A percentile compares a stretch with the other conserved stretches of the same genome.
phyloP scores from a whole-genome alignment of 2,113 vertebrate genomes.

The Riparia riparia region DNA sequence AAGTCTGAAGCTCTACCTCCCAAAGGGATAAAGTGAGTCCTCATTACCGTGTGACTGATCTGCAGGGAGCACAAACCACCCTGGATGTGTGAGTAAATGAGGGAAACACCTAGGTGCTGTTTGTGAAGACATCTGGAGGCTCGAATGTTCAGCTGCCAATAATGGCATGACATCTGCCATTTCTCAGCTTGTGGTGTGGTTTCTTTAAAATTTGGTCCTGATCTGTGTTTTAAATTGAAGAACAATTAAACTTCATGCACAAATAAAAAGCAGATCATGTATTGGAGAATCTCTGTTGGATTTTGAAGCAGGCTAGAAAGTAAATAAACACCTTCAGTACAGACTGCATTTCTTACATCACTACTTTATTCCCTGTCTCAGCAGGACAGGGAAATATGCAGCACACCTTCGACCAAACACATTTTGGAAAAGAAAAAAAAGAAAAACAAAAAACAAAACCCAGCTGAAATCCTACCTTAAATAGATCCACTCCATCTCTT shows the following conservation, averaged over 20 bases:
- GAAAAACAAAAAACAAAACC: not conserved
- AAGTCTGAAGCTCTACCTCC: not conserved
- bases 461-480: slow-evolving; percentile 29
- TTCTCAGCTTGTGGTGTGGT: not conserved
- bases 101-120: not conserved
- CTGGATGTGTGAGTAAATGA: not conserved
- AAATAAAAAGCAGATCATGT: not conserved
- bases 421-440: not conserved
- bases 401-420: not conserved
- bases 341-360: not conserved
- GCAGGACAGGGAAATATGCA: not conserved
- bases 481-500: not conserved
- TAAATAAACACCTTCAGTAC: not conserved
- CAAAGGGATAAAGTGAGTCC: not conserved
- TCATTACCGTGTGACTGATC: not conserved
- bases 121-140: not conserved
- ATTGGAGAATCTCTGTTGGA: not conserved
- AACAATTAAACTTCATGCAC: not conserved
- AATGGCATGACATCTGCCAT: not conserved
- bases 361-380: not conserved
- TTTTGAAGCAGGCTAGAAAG: not conserved
- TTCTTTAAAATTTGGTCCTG: not conserved
- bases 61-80: not conserved
- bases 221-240: not conserved
- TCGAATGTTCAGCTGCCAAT: not conserved